These are phyloP conservation scores for Dendrolimus kikuchii DNA, from an alignment of 1,140 invertebrate genomes.

Conservation along the genomic window DNA sequence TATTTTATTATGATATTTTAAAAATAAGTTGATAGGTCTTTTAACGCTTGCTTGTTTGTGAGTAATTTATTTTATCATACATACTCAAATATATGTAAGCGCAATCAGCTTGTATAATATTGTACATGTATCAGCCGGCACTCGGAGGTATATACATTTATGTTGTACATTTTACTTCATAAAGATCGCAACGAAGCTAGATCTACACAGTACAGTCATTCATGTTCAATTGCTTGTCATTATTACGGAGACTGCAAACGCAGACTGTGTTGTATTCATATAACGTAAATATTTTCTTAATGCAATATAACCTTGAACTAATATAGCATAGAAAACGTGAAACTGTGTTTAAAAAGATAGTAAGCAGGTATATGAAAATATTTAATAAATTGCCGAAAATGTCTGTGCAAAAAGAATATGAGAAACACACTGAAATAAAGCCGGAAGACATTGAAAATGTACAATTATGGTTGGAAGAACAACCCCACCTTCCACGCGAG, in stretches of 20 bases:
- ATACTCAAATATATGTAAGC: too few species aligned
- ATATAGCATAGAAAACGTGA: too few species aligned
- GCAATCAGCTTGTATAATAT: too few species aligned
- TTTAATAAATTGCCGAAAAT: conserved; percentile 16
- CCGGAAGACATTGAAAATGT: conserved; percentile 46
- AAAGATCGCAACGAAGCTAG: not conserved
- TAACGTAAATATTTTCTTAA: too few species aligned
- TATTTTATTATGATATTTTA: too few species aligned
- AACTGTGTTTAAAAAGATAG: not conserved
- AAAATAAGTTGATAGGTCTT: too few species aligned
- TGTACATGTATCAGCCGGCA: too few species aligned
- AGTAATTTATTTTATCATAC: too few species aligned
- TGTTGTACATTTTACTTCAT: too few species aligned
- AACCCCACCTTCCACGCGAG: conserved; percentile 52
- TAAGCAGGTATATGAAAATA: not conserved
- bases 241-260: not conserved
- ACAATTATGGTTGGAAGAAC: conserved; percentile 46
- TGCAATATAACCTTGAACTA: too few species aligned
- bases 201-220: conserved; percentile 1
- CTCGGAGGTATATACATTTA: too few species aligned
- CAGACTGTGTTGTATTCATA: not conserved
- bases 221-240: conserved; percentile 4
- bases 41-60: too few species aligned
- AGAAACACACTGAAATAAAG: conserved; percentile 50
- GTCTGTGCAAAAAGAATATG: conserved; percentile 46